Conservation (phyloP, 2,888 invertebrate genomes). For the Lydus trimaculatus region DNA sequence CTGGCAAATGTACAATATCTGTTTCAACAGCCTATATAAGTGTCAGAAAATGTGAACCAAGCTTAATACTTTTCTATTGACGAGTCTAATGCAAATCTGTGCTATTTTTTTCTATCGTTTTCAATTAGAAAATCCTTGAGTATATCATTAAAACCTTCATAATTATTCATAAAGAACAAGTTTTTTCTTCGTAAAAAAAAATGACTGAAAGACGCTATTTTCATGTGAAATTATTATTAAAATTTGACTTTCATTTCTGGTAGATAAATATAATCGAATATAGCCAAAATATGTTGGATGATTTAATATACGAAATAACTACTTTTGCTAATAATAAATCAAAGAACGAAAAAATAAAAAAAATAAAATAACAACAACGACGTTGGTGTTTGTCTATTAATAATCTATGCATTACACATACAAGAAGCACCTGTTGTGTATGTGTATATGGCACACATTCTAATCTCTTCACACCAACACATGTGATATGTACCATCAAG, state of each 20-base stretch:
- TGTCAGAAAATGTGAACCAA: too few relatives aligned
- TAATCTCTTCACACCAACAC: not conserved
- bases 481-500: too few relatives aligned
- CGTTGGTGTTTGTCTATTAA: not conserved
- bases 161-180: not conserved
- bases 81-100: not conserved
- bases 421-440: not conserved
- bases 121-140: not conserved
- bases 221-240: not conserved
- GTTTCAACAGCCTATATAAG: too few relatives aligned
- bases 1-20: too few relatives aligned
- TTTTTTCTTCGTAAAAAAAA: not conserved
- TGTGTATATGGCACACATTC: not conserved
- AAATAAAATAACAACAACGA: too few relatives aligned
- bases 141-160: not conserved
- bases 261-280: not conserved
- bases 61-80: too few relatives aligned
- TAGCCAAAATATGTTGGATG: not conserved
- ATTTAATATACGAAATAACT: not conserved
- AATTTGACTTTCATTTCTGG: not conserved
- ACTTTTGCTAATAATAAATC: conserved; percentile 1
- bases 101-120: not conserved
- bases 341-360: not conserved
- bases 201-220: not conserved
- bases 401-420: not conserved